Conservation (phyloP, 2,797 vertebrate species). For the Carduelis carduelis region DNA sequence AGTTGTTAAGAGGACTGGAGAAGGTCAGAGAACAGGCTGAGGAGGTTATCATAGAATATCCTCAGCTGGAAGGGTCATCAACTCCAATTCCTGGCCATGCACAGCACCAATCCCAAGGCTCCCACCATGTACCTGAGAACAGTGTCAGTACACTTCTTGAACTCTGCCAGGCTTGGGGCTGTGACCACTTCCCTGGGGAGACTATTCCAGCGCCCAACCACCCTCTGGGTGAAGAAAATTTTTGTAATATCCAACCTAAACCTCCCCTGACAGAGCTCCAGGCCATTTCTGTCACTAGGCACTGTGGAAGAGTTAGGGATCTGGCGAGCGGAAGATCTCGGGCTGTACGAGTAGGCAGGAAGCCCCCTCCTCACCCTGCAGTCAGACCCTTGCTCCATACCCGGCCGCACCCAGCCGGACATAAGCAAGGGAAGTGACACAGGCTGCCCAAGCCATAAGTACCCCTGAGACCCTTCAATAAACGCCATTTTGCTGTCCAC, state of each 20-base stretch:
- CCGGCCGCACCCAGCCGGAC: no score
- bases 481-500: no score
- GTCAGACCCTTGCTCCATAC: no score
- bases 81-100: background rate
- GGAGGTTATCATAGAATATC: background rate
- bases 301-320: no score
- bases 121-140: background rate
- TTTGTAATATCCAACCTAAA: background rate
- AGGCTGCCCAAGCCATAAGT: no score
- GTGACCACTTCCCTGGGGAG: background rate
- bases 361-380: no score
- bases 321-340: no score
- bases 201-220: background rate
- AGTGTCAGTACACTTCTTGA: fast-evolving
- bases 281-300: background rate
- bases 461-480: no score
- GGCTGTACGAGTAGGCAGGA: no score
- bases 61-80: background rate
- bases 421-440: no score
- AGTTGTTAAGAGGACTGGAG: background rate
- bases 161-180: background rate
- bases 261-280: background rate
- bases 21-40: background rate
- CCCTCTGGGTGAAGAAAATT: background rate
- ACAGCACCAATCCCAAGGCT: background rate